Evolutionary conservation across 2,888 invertebrate species (phyloP).

Genomic region (Drosophila lacicola): DNA sequence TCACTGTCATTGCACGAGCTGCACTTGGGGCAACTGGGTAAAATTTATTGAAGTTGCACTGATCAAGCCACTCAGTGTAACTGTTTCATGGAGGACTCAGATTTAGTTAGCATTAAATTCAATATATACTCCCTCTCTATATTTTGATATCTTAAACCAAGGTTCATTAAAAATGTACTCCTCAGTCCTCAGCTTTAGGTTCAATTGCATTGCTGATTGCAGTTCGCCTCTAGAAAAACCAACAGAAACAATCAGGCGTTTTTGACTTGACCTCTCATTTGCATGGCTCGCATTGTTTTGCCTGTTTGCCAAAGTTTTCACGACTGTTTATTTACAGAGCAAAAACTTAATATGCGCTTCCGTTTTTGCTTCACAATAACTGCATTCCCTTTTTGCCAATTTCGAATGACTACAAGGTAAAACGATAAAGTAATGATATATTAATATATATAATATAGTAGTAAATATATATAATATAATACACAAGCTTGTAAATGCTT

Average conservation of each 20-base stretch:
- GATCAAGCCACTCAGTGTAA: conserved; percentile 34
- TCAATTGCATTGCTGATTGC: conserved; percentile 51
- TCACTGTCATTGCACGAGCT: conserved; percentile 2
- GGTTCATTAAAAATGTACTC: background rate
- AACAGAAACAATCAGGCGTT: conserved; percentile 49
- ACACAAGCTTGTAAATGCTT: too few relatives aligned
- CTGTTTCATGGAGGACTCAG: background rate
- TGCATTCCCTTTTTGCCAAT: too few relatives aligned
- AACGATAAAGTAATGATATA: too few relatives aligned
- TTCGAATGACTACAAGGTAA: too few relatives aligned
- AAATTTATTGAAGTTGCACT: conserved; percentile 51
- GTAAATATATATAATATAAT: too few relatives aligned
- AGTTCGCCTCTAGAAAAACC: conserved; percentile 41
- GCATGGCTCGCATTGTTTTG: conserved; percentile 16
- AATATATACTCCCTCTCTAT: conserved; percentile 17
- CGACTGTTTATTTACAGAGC: conserved; percentile 48
- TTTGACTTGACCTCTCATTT: background rate
- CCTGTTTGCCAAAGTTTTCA: conserved; percentile 19
- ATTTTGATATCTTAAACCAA: background rate
- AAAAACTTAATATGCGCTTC: conserved; percentile 55
- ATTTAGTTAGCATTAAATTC: conserved; percentile 17
- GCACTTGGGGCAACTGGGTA: conserved; percentile 35
- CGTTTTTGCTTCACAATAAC: conserved; percentile 23
- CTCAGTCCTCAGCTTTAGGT: conserved; percentile 24
- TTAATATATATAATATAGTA: too few relatives aligned